Conservation (phyloP, 2,113 vertebrate genomes). For the Apteryx mantelli region DNA sequence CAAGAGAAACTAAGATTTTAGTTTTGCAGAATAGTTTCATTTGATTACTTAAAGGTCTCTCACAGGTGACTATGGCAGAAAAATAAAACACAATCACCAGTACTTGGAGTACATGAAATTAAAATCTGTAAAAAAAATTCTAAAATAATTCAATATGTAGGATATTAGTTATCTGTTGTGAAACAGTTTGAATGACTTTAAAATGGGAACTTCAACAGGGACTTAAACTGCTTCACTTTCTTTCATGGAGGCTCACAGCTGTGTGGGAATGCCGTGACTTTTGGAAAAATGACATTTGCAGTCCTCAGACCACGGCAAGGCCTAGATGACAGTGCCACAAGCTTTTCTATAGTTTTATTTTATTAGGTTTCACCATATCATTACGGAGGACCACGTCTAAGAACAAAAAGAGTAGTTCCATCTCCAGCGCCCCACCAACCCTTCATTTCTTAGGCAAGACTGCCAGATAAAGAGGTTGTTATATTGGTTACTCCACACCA, state of each 20-base stretch:
- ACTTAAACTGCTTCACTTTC: background rate
- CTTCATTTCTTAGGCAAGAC: background rate
- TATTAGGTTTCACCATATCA: background rate
- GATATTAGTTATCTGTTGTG: background rate
- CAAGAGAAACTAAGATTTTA: background rate
- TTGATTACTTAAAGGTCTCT: background rate
- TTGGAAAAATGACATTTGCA: conserved; percentile 24
- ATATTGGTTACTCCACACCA: background rate
- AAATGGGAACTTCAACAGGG: background rate
- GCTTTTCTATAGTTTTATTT: background rate
- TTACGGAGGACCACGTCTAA: background rate
- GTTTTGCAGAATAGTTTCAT: background rate
- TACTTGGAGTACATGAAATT: background rate
- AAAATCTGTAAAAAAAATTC: background rate
- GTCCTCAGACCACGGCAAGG: background rate
- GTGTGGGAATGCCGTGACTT: conserved; percentile 1
- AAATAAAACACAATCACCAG: background rate
- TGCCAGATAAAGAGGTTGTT: background rate
- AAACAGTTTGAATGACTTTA: background rate
- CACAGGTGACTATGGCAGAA: background rate
- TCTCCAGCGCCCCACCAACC: background rate
- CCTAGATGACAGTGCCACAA: background rate
- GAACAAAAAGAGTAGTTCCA: background rate
- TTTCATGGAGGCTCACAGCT: background rate
- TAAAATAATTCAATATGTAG: background rate